Percentiles rank a stretch among this genome's conserved stretches.
Conservation (phyloP, 2,113 vertebrate genomes). For the Cyprinodon tularosa region DNA sequence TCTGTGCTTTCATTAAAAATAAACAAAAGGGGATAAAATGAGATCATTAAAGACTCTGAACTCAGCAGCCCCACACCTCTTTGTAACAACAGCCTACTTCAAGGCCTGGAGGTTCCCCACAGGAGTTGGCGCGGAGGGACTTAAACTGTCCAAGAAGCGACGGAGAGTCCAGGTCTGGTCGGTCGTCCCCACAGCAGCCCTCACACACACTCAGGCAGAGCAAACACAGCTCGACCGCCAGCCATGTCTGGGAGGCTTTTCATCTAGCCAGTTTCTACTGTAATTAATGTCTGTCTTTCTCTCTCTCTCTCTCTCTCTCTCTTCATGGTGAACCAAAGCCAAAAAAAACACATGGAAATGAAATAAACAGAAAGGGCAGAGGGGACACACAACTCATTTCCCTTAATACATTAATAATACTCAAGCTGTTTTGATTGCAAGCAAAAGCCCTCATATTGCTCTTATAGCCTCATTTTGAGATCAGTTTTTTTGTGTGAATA, state of each 20-base stretch:
- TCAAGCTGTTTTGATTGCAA: constrained; percentile 60
- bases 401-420: constrained; percentile 70
- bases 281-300: constrained; percentile 47
- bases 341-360: constrained; percentile 42
- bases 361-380: constrained; percentile 66
- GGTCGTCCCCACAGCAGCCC: constrained; percentile 52
- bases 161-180: constrained; percentile 34
- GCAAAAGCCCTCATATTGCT: constrained; percentile 44
- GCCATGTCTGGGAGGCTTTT: constrained; percentile 49
- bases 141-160: constrained; percentile 32
- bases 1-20: too few species aligned
- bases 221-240: constrained; percentile 64
- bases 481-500: constrained; percentile 52
- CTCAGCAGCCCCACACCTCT: constrained; percentile 46
- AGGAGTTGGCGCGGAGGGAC: constrained; percentile 40
- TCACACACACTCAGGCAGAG: constrained; percentile 66
- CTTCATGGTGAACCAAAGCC: constrained; percentile 50
- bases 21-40: too few species aligned
- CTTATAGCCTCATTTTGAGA: constrained; percentile 59
- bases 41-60: constrained; percentile 30
- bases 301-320: constrained; percentile 37
- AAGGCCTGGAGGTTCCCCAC: constrained; percentile 19
- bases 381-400: constrained; percentile 71
- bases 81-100: constrained; percentile 14
- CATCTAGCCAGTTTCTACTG: constrained; percentile 51